Base-by-base conservation (phyloP, 2,888 invertebrate genomes). In the Eupithecia tripunctaria region DNA sequence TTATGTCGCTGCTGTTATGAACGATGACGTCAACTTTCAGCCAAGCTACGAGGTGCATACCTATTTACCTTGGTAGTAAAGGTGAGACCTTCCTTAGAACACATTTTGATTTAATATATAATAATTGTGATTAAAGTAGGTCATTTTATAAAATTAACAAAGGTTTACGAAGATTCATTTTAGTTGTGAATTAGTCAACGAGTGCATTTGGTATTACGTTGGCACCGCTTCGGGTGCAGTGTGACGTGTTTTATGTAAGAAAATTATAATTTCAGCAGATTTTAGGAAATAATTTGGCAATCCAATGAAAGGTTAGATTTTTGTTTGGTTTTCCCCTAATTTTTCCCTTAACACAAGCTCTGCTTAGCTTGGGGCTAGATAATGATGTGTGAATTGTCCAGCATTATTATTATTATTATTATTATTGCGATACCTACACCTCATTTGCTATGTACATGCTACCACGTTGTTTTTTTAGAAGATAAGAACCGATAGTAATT, bases 141-240 rank as follows among this genome's bases (percentile, higher is more conserved):
- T 67, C 73, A 59, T 59, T 43, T 64, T 29, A 29, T 7, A 60
- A 60, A 29, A 18, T 21, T 60, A 29, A 60, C 15, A 18, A 29
- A 60, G 18, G 18, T 29, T 18, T 29, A 29, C 27, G 12, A 29
- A 29, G 29, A 29, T 29, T 60, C 29, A 60, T 18, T 60, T 59
- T 29, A 18, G 25, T 70, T 38, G 32, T 21, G 51, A 41, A 27
- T 71, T 56, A 65, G 60, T 67, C 38, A 66, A 68, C 68, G 64
- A 59, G 71, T 65, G 41, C 68, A 60, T 70, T 68, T 68, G 67
- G 47, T 69, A 75, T 85, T 86, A 85, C 25, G 25, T 56, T 56
- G 56, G 85, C 85, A 85, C 79, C 68, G 78, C 74, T 80, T 80
- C 76, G 66, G 74, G 70, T 73, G 77, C 79, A 74, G 78, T 70